A percentile compares a stretch with the other conserved stretches of the same genome.
Conservation (phyloP, 2,797 vertebrate species). For the Etheostoma perlongum region DNA sequence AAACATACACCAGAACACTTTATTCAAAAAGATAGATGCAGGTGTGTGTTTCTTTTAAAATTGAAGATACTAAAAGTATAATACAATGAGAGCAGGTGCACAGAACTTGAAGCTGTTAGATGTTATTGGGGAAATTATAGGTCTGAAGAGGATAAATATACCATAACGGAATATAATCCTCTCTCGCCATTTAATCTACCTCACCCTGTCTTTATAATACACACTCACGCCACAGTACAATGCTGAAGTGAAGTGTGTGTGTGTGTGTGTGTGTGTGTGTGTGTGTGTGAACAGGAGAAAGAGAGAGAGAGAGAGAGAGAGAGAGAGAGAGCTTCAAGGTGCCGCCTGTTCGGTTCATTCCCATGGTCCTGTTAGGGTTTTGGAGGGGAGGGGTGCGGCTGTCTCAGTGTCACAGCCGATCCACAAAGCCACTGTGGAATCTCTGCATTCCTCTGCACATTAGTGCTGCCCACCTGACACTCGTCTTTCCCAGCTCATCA, state of each 20-base stretch:
- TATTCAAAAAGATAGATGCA: not conserved
- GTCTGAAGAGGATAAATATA: conserved; percentile 57
- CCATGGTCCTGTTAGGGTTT: conserved; percentile 76
- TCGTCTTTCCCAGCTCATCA: conserved; percentile 76
- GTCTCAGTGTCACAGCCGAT: conserved; percentile 76
- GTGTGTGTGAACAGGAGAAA: conserved; percentile 32
- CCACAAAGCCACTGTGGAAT: conserved; percentile 86
- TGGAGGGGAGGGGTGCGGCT: conserved; percentile 47
- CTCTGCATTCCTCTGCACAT: conserved; percentile 85
- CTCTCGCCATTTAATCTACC: conserved; percentile 39
- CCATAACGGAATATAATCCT: conserved; percentile 69
- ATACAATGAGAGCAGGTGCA: conserved; percentile 58
- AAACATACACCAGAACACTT: conserved; percentile 6
- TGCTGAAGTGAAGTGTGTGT: conserved; percentile 42
- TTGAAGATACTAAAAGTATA: conserved; percentile 11
- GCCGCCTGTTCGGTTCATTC: conserved; percentile 74
- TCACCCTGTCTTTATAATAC: conserved; percentile 46
- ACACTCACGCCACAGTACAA: conserved; percentile 39
- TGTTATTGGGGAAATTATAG: conserved; percentile 38
- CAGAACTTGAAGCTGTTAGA: conserved; percentile 33
- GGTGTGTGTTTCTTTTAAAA: not conserved
- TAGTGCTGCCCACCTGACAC: conserved; percentile 86
- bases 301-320: not conserved
- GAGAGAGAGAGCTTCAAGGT: conserved; percentile 72
- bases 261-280: conserved; percentile 17